Conservation (phyloP, 2,888 invertebrate genomes). For the Ferrisia virgata region DNA sequence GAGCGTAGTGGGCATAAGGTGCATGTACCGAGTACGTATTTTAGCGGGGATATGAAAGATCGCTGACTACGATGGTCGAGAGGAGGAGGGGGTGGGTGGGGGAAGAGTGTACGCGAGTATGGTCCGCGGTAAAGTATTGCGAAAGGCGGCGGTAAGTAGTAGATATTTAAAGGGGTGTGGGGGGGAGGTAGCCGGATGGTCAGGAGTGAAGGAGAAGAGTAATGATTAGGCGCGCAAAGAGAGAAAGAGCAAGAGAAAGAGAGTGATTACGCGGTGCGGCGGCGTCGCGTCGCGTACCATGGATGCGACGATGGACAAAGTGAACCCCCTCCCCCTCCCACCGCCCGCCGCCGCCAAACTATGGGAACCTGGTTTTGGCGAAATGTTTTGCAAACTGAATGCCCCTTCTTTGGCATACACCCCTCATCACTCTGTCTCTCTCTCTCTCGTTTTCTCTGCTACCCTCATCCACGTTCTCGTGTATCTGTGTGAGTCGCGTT, state of each 20-base stretch:
- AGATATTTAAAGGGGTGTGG: not conserved
- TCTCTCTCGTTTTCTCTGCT: too few species aligned
- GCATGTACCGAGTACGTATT: too few species aligned
- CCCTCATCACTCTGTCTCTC: too few species aligned
- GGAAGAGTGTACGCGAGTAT: not conserved
- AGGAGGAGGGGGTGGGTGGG: not conserved
- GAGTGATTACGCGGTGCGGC: not conserved
- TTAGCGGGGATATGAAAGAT: too few species aligned
- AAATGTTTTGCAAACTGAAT: slow-evolving; percentile 39
- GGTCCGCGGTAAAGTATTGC: slow-evolving; percentile 35
- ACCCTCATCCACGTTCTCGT: too few species aligned
- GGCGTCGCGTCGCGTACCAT: not conserved
- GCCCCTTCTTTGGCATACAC: too few species aligned
- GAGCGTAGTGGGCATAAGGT: too few species aligned
- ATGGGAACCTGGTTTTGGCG: slow-evolving; percentile 43
- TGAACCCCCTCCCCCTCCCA: too few species aligned
- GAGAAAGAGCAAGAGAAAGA: not conserved
- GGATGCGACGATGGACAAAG: not conserved
- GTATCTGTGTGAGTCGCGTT: too few species aligned
- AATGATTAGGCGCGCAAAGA: not conserved
- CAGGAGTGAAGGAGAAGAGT: not conserved
- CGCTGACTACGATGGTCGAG: too few species aligned
- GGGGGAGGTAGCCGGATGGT: not conserved
- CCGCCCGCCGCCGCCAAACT: slow-evolving; percentile 21
- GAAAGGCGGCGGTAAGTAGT: slow-evolving; percentile 29